A percentile compares a stretch with the other conserved stretches of the same genome.
These are phyloP conservation scores for Meleagris gallopavo DNA, from an alignment of 2,113 vertebrate genomes.

Conservation along the genomic window DNA sequence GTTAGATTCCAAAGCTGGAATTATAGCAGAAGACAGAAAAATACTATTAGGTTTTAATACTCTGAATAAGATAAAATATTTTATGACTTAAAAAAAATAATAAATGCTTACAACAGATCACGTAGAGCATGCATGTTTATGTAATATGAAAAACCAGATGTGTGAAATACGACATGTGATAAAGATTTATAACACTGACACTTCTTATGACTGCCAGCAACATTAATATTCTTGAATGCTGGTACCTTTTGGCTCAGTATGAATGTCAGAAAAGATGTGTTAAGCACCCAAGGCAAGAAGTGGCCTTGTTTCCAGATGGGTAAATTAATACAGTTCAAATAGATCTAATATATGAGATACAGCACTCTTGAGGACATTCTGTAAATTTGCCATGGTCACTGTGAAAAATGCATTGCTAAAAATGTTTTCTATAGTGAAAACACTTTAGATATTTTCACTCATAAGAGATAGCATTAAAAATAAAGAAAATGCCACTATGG, in stretches of 20 bases:
- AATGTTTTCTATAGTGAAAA: not conserved
- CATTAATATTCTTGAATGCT: not conserved
- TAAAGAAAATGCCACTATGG: not conserved
- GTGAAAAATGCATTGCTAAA: not conserved
- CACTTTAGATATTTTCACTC: not conserved
- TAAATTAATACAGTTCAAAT: not conserved
- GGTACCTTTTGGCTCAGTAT: not conserved
- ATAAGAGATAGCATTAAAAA: not conserved
- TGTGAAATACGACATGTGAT: not conserved
- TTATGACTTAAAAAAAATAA: not conserved
- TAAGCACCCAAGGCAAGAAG: not conserved
- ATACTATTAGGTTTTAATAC: not conserved
- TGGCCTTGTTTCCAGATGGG: not conserved
- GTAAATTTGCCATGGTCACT: not conserved
- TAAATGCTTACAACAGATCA: not conserved
- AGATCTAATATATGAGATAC: not conserved
- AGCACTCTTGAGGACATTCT: not conserved
- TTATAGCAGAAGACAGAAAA: not conserved
- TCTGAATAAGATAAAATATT: not conserved
- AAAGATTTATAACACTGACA: not conserved
- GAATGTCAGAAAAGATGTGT: not conserved
- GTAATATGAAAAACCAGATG: not conserved
- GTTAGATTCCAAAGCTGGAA: not conserved
- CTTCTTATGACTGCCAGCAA: not conserved
- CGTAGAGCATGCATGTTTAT: not conserved